A percentile compares a stretch with the other conserved stretches of the same genome.
phyloP scores from a whole-genome alignment of 2,888 invertebrate species.

The Chrysopilus asiliformis region DNA sequence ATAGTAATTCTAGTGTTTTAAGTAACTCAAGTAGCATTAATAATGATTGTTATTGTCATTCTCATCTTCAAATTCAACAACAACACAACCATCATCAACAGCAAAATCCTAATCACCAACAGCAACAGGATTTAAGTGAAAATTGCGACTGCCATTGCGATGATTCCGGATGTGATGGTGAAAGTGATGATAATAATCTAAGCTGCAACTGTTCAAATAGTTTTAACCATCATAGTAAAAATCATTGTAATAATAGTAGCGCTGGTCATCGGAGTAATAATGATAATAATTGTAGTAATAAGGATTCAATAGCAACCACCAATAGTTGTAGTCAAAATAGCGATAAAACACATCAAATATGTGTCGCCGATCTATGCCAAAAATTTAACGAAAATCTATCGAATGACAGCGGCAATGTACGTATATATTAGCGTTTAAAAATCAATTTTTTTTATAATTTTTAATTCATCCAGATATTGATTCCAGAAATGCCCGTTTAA shows the following conservation, averaged over 20 bases:
- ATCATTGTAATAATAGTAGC: background rate
- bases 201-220: no score
- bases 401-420: slow-evolving; percentile 15
- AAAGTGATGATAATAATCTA: slow-evolving; percentile 24
- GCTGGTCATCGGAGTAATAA: slow-evolving; percentile 4
- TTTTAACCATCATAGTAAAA: slow-evolving; percentile 20
- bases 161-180: slow-evolving; percentile 33
- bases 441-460: slow-evolving; percentile 1
- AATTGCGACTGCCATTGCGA: slow-evolving; percentile 20
- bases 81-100: slow-evolving; percentile 14
- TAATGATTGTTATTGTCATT: slow-evolving; percentile 18
- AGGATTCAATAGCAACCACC: slow-evolving; percentile 12
- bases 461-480: no score
- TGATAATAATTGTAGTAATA: slow-evolving; percentile 4
- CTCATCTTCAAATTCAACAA: slow-evolving; percentile 18
- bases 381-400: slow-evolving; percentile 35
- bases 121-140: slow-evolving; percentile 6
- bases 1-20: slow-evolving; percentile 33
- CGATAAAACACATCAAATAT: no score
- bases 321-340: no score
- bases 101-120: slow-evolving; percentile 3
- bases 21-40: slow-evolving; percentile 25
- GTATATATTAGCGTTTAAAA: background rate
- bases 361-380: slow-evolving; percentile 32
- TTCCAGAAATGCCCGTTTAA: no score